phyloP scores from a whole-genome alignment of 1,140 invertebrate species.

The Steinernema khuongi region DNA sequence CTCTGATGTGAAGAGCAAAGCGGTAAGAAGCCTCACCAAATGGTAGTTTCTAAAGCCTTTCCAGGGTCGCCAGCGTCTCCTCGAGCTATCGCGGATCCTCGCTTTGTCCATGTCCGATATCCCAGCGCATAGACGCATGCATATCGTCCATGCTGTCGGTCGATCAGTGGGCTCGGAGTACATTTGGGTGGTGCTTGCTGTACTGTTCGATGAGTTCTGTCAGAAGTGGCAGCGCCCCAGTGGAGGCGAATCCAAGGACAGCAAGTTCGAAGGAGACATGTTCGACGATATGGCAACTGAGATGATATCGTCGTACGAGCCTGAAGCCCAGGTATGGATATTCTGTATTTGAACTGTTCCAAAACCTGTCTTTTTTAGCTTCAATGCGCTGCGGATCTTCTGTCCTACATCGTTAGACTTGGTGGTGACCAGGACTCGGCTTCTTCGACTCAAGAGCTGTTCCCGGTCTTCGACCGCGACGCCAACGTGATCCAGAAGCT shows the following conservation, averaged over 20 bases:
- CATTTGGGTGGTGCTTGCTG: constrained; percentile 15
- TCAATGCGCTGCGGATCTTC: constrained; percentile 17
- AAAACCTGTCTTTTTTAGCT: neutral
- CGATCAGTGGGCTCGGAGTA: constrained; percentile 20
- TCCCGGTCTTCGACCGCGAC: constrained; percentile 22
- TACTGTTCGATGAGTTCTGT: constrained; percentile 17
- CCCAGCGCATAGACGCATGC: constrained; percentile 32
- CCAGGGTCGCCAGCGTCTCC: constrained; percentile 18
- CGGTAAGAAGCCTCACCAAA: constrained; percentile 7
- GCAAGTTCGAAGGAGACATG: neutral
- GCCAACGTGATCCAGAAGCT: constrained; percentile 14
- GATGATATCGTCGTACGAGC: neutral
- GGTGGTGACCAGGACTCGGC: constrained; percentile 10
- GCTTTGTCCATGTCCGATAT: constrained; percentile 28
- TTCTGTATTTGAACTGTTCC: too few relatives aligned
- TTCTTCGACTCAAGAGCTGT: neutral
- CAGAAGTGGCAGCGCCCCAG: constrained; percentile 6
- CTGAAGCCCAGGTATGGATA: constrained; percentile 2
- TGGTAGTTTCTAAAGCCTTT: neutral
- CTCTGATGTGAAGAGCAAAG: constrained; percentile 4
- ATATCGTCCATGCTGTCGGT: constrained; percentile 25
- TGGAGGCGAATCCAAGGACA: neutral
- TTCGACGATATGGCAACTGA: constrained; percentile 7
- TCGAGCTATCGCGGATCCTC: constrained; percentile 23
- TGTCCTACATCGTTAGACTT: constrained; percentile 19